Conservation (phyloP, 2,888 invertebrate species). For the Diarsia rubi region DNA sequence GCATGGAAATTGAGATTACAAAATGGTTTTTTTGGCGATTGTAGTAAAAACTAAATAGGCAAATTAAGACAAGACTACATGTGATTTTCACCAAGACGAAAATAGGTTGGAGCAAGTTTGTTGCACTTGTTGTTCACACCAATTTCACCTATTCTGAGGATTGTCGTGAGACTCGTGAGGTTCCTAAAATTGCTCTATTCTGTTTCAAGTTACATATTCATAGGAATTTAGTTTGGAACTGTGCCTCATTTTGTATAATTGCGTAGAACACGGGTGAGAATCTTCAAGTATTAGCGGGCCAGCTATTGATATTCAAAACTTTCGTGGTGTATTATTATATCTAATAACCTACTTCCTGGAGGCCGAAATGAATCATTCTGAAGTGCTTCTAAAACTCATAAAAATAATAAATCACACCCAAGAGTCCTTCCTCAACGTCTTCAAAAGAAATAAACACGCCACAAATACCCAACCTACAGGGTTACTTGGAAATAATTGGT, state of each 20-base stretch:
- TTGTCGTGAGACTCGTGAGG: neutral
- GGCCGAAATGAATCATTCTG: neutral
- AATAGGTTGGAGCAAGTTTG: neutral
- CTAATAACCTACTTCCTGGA: neutral
- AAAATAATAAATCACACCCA: neutral
- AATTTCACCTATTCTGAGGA: neutral
- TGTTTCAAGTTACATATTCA: neutral
- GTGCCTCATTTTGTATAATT: neutral
- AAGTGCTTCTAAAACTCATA: neutral
- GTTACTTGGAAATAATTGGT: conserved; percentile 74
- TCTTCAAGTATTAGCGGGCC: neutral
- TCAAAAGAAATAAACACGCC: conserved; percentile 16
- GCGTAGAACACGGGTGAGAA: neutral
- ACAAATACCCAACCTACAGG: conserved; percentile 12
- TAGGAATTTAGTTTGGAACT: neutral
- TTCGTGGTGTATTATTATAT: neutral
- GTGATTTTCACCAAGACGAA: neutral
- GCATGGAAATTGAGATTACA: conserved; percentile 62
- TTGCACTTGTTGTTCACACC: neutral
- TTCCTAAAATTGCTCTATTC: neutral
- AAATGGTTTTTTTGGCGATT: conserved; percentile 31
- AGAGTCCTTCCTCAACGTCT: neutral
- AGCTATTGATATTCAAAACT: neutral
- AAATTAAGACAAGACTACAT: neutral
- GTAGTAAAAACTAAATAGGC: neutral